Evolutionary conservation across 2,888 invertebrate species (phyloP), one percentile per base, ranked within the genome.

Genomic region (Morpho achilles): DNA sequence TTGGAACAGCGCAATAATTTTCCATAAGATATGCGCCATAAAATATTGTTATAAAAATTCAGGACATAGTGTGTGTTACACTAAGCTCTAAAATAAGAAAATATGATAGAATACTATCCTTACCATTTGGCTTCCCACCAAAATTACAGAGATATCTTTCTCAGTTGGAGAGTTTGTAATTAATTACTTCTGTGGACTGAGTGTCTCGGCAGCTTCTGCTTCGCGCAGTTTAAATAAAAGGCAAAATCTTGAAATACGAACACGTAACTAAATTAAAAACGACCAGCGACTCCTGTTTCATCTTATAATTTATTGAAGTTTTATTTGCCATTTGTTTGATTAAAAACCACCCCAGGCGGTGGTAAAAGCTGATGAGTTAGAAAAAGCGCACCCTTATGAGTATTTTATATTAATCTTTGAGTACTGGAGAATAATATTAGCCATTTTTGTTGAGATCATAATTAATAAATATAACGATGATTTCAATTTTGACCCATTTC

Each of bases 261-360:
- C 50, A 59, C 47, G 53, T 48, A 59, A 56, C 43, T 48, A 42
- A 54, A 50, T 59, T 59, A 56, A 61, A 54, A 58, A 56, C n/a
- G 39, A 41, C 49, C 52, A 44, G 23, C 42, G 49, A 50, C 8
- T 47, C n/a, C 16, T 48, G 8, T 47, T 44, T 50, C 40, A 46
- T 22, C n/a, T 47, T 56, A 56, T 41, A 53, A 54, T 50, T 43
- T 58, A 48, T 59, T 56, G 47, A 40, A 44, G 58, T n/a, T 43
- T 42, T 53, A 8, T 58, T 48, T 54, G 23, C 32, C 32, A 32
- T 52, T 43, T n/a, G 32, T 52, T 50, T 42, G 42, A 50, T 32
- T 32, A 32, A 32, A 32, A 32, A 3, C 32, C 32, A 32, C 32
- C 32, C 32, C 32, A 32, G 32, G 32, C 32, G 32, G 7, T 48